Percentiles rank a stretch among this genome's conserved stretches.
phyloP scores from a whole-genome alignment of 2,797 vertebrate genomes.

The Malacoctenus gilli region DNA sequence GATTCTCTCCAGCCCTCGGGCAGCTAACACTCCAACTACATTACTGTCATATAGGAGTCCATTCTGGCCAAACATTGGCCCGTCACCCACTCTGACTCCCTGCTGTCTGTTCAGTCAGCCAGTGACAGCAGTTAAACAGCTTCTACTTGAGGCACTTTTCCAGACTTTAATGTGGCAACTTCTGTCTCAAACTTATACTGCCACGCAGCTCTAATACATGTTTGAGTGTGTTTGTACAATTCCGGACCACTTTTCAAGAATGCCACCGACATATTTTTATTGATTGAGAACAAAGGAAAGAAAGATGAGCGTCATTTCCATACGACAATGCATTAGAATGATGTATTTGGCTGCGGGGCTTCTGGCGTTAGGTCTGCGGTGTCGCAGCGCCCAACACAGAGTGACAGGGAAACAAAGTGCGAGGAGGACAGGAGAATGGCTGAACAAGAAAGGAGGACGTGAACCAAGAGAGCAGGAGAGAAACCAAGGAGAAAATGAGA shows the following conservation, averaged over 20 bases:
- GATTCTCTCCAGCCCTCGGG: constrained; percentile 73
- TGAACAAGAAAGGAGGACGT: constrained; percentile 35
- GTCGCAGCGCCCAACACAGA: constrained; percentile 13
- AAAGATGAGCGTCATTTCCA: constrained; percentile 40
- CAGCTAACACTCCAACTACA: constrained; percentile 75
- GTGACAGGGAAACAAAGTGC: constrained; percentile 56
- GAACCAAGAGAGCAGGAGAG: constrained; percentile 32
- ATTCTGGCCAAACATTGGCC: constrained; percentile 74
- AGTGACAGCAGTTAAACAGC: constrained; percentile 70
- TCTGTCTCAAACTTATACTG: constrained; percentile 45
- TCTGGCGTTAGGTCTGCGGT: constrained; percentile 16
- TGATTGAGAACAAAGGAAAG: constrained; percentile 41
- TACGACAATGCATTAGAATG: constrained; percentile 50
- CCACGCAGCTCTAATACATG: constrained; percentile 17
- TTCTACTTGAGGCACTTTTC: constrained; percentile 67
- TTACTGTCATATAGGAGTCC: constrained; percentile 78
- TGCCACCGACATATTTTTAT: constrained; percentile 32
- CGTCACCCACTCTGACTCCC: constrained; percentile 73
- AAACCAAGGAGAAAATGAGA: constrained; percentile 48
- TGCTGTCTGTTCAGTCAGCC: constrained; percentile 73
- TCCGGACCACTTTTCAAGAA: constrained; percentile 33
- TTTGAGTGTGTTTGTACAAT: constrained; percentile 25
- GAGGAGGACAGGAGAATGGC: constrained; percentile 31
- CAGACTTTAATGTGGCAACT: constrained; percentile 66
- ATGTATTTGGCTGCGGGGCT: constrained; percentile 45